These are phyloP conservation scores for Peromyscus californicus DNA, from an alignment of 2,113 vertebrate species.

Conservation along the genomic window DNA sequence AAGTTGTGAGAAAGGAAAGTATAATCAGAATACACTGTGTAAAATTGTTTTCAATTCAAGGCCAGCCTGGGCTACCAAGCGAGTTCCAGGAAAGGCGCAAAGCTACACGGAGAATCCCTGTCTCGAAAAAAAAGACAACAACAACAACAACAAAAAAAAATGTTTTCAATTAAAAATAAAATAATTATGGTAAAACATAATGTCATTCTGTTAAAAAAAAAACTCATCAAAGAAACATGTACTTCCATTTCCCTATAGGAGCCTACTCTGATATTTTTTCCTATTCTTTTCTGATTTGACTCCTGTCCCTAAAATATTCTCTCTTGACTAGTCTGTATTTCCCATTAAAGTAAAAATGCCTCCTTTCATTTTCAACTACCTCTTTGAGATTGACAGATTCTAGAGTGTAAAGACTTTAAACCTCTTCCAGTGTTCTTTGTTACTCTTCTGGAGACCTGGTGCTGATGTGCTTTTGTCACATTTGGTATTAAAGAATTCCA, in stretches of 20 bases:
- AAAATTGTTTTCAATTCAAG: background rate
- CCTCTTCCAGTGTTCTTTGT: background rate
- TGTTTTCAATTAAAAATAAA: background rate
- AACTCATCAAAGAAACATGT: background rate
- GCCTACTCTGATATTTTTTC: background rate
- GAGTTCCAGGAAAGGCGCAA: too few relatives aligned
- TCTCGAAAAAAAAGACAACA: too few relatives aligned
- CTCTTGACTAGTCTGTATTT: background rate
- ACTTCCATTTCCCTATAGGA: rapidly evolving
- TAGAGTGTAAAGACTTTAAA: background rate
- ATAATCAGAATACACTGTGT: background rate
- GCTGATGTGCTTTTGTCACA: background rate
- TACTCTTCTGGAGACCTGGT: background rate
- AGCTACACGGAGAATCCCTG: too few relatives aligned
- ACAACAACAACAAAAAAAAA: too few relatives aligned
- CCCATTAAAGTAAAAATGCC: background rate
- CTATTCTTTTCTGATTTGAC: background rate
- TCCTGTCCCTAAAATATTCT: background rate
- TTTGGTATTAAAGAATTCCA: background rate
- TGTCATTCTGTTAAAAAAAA: background rate
- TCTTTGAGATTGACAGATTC: background rate
- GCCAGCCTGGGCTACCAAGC: too few relatives aligned
- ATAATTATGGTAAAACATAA: background rate
- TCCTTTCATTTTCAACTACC: background rate
- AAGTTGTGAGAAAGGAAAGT: background rate